Percentiles rank a stretch among this genome's conserved stretches.
Evolutionary conservation across 2,113 vertebrate genomes (phyloP).

Genomic region (Marmota flaviventris): DNA sequence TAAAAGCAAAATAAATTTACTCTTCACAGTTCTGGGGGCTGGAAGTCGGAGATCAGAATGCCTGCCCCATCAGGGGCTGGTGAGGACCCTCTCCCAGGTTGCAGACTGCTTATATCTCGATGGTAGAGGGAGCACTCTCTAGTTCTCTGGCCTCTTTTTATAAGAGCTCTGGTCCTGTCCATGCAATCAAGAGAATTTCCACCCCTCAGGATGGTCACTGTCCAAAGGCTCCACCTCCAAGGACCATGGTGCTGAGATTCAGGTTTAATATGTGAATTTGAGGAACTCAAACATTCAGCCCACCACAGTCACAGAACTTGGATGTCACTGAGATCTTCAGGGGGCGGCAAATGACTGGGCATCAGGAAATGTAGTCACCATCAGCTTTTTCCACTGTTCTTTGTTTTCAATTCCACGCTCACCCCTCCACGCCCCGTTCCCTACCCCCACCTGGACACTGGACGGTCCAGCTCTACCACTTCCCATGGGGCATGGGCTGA

Average conservation of each 20-base stretch:
- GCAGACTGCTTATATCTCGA: background rate
- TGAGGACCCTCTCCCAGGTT: background rate
- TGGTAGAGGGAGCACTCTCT: background rate
- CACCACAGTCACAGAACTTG: background rate
- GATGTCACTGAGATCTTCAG: background rate
- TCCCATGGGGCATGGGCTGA: rapidly evolving
- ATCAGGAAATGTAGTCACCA: background rate
- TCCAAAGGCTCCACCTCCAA: background rate
- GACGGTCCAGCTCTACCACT: too few relatives aligned
- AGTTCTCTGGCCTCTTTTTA: background rate
- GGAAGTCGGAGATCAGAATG: background rate
- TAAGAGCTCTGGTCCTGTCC: background rate
- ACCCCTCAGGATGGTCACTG: background rate
- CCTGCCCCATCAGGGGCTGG: too few relatives aligned
- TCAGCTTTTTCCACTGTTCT: background rate
- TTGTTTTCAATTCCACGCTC: background rate
- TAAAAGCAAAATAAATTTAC: background rate
- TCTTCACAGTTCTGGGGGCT: background rate
- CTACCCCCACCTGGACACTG: background rate
- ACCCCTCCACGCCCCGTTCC: rapidly evolving
- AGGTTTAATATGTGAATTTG: background rate
- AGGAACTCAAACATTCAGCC: too few relatives aligned
- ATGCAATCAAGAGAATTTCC: too few relatives aligned
- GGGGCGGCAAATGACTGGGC: rapidly evolving
- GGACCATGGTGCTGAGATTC: background rate